phyloP scores from a whole-genome alignment of 2,888 invertebrate genomes.

The Cryptus armator region DNA sequence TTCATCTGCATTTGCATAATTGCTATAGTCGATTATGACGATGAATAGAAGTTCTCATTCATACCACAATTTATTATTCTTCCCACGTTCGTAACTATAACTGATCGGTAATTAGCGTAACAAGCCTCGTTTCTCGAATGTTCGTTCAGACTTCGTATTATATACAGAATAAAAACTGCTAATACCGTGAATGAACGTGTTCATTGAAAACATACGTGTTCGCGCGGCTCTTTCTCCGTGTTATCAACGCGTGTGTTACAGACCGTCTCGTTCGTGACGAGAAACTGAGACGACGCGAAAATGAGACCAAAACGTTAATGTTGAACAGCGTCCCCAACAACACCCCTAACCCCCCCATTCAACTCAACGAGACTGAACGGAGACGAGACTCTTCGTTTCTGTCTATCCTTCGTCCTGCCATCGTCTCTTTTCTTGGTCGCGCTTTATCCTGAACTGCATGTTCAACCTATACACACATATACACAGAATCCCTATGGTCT shows the following conservation, averaged over 20 bases:
- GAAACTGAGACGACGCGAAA: slow-evolving; percentile 2
- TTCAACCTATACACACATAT: neutral
- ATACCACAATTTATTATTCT: slow-evolving; percentile 18
- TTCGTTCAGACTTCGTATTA: slow-evolving; percentile 1
- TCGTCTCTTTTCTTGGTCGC: neutral
- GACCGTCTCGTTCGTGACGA: slow-evolving; percentile 19
- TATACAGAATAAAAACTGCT: neutral
- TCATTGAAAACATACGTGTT: neutral
- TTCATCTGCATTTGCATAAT: neutral
- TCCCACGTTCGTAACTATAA: slow-evolving; percentile 28
- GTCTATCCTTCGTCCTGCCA: neutral
- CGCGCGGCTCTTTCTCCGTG: neutral
- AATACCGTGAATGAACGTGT: neutral
- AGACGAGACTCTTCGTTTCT: neutral
- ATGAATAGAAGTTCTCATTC: neutral
- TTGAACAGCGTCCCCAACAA: neutral
- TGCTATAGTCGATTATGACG: neutral
- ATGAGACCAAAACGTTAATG: slow-evolving; percentile 6
- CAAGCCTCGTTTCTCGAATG: slow-evolving; percentile 23
- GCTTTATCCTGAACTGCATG: neutral
- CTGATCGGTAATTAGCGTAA: slow-evolving; percentile 34
- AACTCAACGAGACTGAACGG: neutral
- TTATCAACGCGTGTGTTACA: neutral
- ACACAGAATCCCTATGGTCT: neutral
- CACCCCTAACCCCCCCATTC: neutral